Base-by-base conservation (phyloP, 1,140 invertebrate species). In the Teleopsis dalmanni region DNA sequence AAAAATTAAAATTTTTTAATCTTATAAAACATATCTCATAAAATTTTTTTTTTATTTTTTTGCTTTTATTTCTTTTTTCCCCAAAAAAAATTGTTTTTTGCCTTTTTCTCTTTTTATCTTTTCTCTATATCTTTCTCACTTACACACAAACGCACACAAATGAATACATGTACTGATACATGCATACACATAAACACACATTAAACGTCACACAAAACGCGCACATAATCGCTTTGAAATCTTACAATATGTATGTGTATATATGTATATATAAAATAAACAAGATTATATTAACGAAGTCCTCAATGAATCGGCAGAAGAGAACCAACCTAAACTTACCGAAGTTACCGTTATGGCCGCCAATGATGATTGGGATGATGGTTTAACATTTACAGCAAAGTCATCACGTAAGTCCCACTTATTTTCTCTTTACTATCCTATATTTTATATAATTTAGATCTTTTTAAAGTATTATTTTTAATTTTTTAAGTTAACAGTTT, bases 321-420 rank as follows among this genome's bases (percentile, higher is more conserved):
- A 80, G 22, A 73, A 70, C 36, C 77, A 76, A 43, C n/a, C 29
- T 16, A 68, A 68, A 57, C 57, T 58, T 31, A 68, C 65, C 55
- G 65, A 68, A 45, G 67, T 67, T 33, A 68, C 62, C 43, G 65
- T 65, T 27, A 54, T 62, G 49, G 55, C 52, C 19, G 57, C 70
- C 67, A 40, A 68, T 33, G 82, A 85, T 47, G 85, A 88, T 57
- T 84, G 83, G 80, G 88, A 91, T 63, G 85, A 83, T 62, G 85
- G 85, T 57, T 88, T 91, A 55, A 89, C 84, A 54, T 91, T 90
- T 68, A 89, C 85, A 53, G 87, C 85, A 36, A 84, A 87, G 75
- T 82, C 83, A 64, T 83, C 83, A 64, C 83, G 86, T 88, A 82
- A 83, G 81, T 82, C 73, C 43, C 33, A 18, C n/a, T n/a, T n/a